Base-by-base conservation (phyloP, 1,140 invertebrate genomes). In the Drosophila virilis region DNA sequence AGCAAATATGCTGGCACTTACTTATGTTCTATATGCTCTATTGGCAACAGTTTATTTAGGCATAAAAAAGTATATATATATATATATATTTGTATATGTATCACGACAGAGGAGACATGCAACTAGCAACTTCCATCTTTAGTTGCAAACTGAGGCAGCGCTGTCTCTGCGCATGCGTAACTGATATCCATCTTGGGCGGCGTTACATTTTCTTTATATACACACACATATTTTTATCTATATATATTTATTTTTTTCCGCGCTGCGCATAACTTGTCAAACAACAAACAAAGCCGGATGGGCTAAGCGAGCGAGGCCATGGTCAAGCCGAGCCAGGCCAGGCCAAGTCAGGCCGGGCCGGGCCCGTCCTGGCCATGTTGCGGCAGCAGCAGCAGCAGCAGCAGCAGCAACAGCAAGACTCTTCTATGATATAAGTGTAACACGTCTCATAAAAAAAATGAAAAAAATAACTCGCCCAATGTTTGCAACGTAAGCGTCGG, bases 131-230 rank as follows among this genome's bases (percentile, higher is more conserved):
- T 17, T 9, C 42, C 57, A 59, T 46, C 57, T 59, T 46, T 35
- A 43, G 55, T 55, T 42, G 54, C 54, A 43, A 32, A 7, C 50
- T 10, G 43, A n/a, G 12, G 48, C 32, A 33, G 17, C 59, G 58
- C 43, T 77, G 74, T 51, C 57, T 57, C 50, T 70, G 80, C 80
- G 77, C 78, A 83, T 83, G 80, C 80, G 80, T 83, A 83, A 83
- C 77, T 79, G 80, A 84, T 83, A 83, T 83, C 80, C 80, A 83
- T 83, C 80, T 84, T 80, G 55, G 77, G 80, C 80, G 77, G 80
- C 78, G 80, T 83, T 83, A 83, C 80, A 83, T 75, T 62, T 74
- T 70, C 52, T 40, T 55, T 40, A 66, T 55, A 35, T 40, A 65
- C 37, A 55, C 52, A 65, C 37, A 72, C 38, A 66, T 52, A 51